A percentile compares a stretch with the other conserved stretches of the same genome.
These are phyloP conservation scores for Calidris pugnax DNA, from an alignment of 2,113 vertebrate genomes.

Conservation along the genomic window DNA sequence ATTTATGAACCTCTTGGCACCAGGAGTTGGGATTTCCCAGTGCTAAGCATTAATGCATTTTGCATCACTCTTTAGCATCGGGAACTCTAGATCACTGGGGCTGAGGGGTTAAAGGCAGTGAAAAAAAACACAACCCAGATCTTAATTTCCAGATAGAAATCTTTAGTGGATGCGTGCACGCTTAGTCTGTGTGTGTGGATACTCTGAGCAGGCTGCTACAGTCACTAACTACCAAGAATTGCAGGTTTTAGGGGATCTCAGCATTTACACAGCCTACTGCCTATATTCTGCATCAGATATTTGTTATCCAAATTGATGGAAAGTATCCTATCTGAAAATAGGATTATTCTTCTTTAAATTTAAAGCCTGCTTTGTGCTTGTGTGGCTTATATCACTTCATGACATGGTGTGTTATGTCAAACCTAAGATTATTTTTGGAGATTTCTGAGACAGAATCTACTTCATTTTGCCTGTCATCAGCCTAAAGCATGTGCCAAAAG, in stretches of 20 bases:
- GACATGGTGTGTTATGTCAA: constrained; percentile 59
- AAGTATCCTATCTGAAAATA: constrained; percentile 50
- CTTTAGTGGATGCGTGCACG: neutral
- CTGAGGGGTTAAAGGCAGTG: constrained; percentile 25
- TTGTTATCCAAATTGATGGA: constrained; percentile 63
- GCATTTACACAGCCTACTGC: neutral
- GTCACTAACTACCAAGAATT: neutral
- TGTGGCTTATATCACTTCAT: constrained; percentile 61
- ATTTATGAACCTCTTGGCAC: constrained; percentile 66
- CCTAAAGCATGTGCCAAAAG: constrained; percentile 59
- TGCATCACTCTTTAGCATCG: constrained; percentile 4
- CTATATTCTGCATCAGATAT: constrained; percentile 51
- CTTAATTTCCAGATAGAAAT: constrained; percentile 6
- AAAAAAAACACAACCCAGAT: neutral
- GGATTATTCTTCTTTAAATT: constrained; percentile 66
- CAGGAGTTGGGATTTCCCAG: constrained; percentile 47
- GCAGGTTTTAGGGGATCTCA: neutral
- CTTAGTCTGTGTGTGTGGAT: neutral
- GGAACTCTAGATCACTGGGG: neutral
- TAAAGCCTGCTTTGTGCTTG: constrained; percentile 59
- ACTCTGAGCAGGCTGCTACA: neutral
- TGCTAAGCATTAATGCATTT: constrained; percentile 65
- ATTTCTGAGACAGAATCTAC: constrained; percentile 59
- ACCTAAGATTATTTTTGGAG: constrained; percentile 64
- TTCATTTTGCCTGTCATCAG: constrained; percentile 64